A percentile compares a stretch with the other conserved stretches of the same genome.
Conservation (phyloP, 2,888 invertebrate genomes). For the Lumbricus terrestris region DNA sequence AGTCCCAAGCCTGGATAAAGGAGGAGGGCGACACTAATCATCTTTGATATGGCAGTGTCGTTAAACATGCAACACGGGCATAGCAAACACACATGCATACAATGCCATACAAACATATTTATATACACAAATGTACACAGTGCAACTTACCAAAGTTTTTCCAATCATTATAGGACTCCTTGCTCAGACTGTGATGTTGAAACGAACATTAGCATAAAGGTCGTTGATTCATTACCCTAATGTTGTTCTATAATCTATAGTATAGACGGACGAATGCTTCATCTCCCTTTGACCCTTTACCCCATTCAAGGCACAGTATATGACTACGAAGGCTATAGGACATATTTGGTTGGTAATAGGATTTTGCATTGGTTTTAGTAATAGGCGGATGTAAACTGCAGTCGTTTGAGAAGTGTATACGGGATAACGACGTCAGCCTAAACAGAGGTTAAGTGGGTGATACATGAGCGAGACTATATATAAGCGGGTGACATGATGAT, state of each 20-base stretch:
- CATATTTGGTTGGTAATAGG: not conserved
- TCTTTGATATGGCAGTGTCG: too few relatives aligned
- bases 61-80: too few relatives aligned
- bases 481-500: not conserved
- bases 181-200: not conserved
- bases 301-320: not conserved
- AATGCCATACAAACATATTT: too few relatives aligned
- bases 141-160: too few relatives aligned
- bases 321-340: not conserved
- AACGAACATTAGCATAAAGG: not conserved
- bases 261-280: not conserved
- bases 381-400: not conserved
- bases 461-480: too few relatives aligned
- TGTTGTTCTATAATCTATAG: not conserved
- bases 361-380: not conserved
- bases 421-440: not conserved
- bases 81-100: too few relatives aligned
- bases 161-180: too few relatives aligned
- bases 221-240: not conserved
- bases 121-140: too few relatives aligned
- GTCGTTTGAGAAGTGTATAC: not conserved
- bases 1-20: too few relatives aligned
- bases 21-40: too few relatives aligned
- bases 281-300: not conserved
- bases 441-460: not conserved